phyloP scores from a whole-genome alignment of 2,797 vertebrate genomes.

The Sebastes oblongus region DNA sequence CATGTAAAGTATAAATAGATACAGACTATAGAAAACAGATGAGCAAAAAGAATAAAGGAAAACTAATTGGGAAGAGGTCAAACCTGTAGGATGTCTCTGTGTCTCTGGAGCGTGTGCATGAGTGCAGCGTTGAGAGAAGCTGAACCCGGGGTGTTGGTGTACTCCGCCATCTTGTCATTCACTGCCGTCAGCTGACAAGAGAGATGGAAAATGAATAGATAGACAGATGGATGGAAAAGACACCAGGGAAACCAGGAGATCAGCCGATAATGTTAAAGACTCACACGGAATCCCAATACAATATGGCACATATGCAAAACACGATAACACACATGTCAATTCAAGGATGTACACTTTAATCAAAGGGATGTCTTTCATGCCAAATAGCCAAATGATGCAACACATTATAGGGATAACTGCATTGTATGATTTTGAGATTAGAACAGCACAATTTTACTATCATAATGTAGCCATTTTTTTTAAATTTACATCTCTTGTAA shows the following conservation, averaged over 20 bases:
- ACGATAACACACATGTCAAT: background rate
- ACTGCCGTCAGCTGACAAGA: conserved; percentile 88
- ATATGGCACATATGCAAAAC: background rate
- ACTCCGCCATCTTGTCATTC: conserved; percentile 98
- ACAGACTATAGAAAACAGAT: background rate
- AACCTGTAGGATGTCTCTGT: conserved; percentile 97
- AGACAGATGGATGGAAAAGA: background rate
- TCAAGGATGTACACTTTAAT: background rate
- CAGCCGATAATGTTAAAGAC: background rate
- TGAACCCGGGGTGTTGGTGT: conserved; percentile 90
- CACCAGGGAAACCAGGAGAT: background rate
- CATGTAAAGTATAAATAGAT: background rate
- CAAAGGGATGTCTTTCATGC: background rate
- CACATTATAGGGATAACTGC: background rate
- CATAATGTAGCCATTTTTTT: background rate
- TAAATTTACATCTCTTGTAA: background rate
- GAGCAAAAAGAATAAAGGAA: background rate
- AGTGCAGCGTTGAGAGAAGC: conserved; percentile 93
- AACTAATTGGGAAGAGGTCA: background rate
- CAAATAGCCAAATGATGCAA: background rate
- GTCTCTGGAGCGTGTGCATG: conserved; percentile 97
- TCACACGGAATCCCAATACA: background rate
- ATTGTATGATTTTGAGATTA: background rate
- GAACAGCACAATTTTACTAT: background rate
- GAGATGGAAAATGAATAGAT: background rate